phyloP scores from a whole-genome alignment of 2,888 invertebrate genomes.

The Napeogenes inachia region DNA sequence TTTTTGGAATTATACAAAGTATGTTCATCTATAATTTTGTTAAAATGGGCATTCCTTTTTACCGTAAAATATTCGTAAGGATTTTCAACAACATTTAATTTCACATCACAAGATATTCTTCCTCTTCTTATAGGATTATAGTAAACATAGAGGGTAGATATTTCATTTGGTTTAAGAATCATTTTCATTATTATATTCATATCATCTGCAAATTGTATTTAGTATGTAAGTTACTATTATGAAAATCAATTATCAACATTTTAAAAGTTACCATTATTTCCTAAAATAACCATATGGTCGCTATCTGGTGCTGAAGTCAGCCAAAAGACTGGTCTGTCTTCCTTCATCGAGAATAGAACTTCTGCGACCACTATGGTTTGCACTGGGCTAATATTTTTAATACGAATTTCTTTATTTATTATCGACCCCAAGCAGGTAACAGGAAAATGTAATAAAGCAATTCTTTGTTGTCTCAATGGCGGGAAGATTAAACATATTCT shows the following conservation, averaged over 20 bases:
- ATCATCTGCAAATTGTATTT: constrained; percentile 41
- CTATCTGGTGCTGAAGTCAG: constrained; percentile 40
- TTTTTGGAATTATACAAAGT: neutral
- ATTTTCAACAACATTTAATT: constrained; percentile 55
- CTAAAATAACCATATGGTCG: constrained; percentile 40
- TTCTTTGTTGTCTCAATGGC: constrained; percentile 42
- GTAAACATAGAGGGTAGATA: constrained; percentile 44
- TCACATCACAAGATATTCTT: constrained; percentile 54
- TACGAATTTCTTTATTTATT: constrained; percentile 47
- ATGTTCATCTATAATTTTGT: neutral
- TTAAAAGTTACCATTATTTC: constrained; percentile 43
- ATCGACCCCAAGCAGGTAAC: constrained; percentile 66
- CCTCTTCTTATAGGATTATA: constrained; percentile 61
- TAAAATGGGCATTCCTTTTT: constrained; percentile 24
- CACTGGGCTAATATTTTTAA: constrained; percentile 58
- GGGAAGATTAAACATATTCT: constrained; percentile 57
- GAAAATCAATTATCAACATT: constrained; percentile 4
- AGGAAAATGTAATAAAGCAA: constrained; percentile 51
- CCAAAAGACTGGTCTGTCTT: constrained; percentile 58
- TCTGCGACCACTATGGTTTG: constrained; percentile 47
- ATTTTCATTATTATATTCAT: constrained; percentile 44
- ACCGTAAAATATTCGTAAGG: constrained; percentile 66
- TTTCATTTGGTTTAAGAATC: constrained; percentile 46
- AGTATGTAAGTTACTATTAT: neutral
- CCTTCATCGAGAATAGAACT: constrained; percentile 41